Percentiles rank a stretch among this genome's conserved stretches.
Conservation (phyloP, 2,797 vertebrate genomes). For the Cetoscarus ocellatus region DNA sequence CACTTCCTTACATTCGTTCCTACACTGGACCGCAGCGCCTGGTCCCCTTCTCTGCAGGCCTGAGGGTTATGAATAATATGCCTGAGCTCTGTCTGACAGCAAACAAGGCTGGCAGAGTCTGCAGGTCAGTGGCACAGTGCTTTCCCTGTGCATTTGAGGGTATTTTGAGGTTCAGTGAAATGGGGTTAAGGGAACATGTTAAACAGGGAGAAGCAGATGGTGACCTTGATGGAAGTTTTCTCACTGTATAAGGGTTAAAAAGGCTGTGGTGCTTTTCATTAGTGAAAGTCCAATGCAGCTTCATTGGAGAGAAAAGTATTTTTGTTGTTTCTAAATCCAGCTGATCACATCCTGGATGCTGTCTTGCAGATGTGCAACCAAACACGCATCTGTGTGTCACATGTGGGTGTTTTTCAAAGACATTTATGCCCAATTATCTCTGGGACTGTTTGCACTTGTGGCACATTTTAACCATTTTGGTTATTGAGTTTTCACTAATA, state of each 20-base stretch:
- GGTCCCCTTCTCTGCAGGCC: conserved; percentile 57
- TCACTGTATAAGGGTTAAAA: conserved; percentile 11
- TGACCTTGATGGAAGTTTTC: conserved; percentile 42
- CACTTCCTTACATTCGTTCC: conserved; percentile 82
- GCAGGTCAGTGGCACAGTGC: conserved; percentile 51
- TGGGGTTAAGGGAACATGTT: conserved; percentile 33
- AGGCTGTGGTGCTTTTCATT: conserved; percentile 19
- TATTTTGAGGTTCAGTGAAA: conserved; percentile 65
- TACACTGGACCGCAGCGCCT: conserved; percentile 68
- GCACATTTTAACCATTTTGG: conserved; percentile 19
- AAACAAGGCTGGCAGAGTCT: conserved; percentile 60
- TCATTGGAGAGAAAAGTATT: conserved; percentile 30
- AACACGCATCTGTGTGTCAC: conserved; percentile 69
- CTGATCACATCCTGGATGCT: conserved; percentile 55
- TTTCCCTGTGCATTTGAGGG: conserved; percentile 43
- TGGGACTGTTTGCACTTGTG: conserved; percentile 29
- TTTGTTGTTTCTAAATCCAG: conserved; percentile 24
- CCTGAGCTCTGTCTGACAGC: conserved; percentile 52
- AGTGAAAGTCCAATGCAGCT: conserved; percentile 45
- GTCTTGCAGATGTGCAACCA: conserved; percentile 52
- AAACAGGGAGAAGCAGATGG: conserved; percentile 41
- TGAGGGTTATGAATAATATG: conserved; percentile 68
- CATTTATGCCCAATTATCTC: conserved; percentile 37
- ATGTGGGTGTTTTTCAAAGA: conserved; percentile 51
- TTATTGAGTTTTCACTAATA: conserved; percentile 39